These are phyloP conservation scores for Murina feae DNA, from an alignment of 2,113 vertebrate species.

Conservation along the genomic window DNA sequence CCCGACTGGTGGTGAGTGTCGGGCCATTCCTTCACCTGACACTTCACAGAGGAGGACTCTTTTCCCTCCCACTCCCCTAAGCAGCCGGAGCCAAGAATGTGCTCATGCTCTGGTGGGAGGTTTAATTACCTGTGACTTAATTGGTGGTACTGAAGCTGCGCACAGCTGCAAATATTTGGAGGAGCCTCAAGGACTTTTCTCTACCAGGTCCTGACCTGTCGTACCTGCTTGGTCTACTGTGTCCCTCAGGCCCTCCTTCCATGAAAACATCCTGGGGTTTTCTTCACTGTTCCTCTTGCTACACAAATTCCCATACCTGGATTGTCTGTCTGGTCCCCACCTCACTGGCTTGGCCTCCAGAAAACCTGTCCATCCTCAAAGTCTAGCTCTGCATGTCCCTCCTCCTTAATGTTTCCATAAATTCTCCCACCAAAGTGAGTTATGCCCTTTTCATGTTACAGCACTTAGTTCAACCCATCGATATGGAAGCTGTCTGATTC, in stretches of 20 bases:
- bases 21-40: neutral
- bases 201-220: neutral
- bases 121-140: slow-evolving; percentile 61
- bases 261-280: neutral
- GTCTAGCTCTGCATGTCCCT: neutral
- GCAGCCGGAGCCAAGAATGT: slow-evolving; percentile 46
- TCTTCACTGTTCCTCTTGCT: neutral
- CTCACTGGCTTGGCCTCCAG: neutral
- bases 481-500: neutral
- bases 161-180: neutral
- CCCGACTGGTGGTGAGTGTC: slow-evolving; percentile 19
- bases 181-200: neutral
- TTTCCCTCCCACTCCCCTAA: slow-evolving; percentile 18
- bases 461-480: neutral
- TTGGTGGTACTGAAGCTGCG: neutral
- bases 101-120: slow-evolving; percentile 37
- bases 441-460: neutral
- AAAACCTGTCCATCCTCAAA: neutral
- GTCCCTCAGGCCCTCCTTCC: neutral
- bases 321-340: neutral
- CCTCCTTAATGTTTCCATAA: neutral
- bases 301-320: neutral
- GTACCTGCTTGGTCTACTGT: neutral
- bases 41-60: neutral
- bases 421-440: neutral